Conservation (phyloP, 2,888 invertebrate species). For the Heteromurus nitidus region DNA sequence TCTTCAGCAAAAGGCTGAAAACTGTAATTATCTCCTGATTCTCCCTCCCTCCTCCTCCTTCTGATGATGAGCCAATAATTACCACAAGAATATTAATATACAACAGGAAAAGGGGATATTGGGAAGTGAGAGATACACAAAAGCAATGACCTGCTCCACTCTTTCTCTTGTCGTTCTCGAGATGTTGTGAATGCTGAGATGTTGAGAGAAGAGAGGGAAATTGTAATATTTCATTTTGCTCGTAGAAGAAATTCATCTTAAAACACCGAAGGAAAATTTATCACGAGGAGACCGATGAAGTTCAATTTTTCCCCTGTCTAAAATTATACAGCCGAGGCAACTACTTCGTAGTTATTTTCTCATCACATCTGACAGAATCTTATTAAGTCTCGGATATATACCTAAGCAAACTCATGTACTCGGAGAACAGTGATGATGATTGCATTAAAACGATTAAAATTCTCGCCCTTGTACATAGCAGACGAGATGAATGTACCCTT, state of each 20-base stretch:
- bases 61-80: conserved; percentile 46
- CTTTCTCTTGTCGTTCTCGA: conserved; percentile 34
- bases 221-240: no score
- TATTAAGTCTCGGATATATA: conserved; percentile 33
- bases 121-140: conserved; percentile 3
- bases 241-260: no score
- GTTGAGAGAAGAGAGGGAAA: no score
- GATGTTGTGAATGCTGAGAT: conserved; percentile 32
- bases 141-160: conserved; percentile 19
- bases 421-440: no score
- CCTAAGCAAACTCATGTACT: no score
- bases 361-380: conserved; percentile 58
- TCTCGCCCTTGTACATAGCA: neutral
- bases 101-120: neutral
- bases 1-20: conserved; percentile 1
- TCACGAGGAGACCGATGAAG: conserved; percentile 45
- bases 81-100: conserved; percentile 17
- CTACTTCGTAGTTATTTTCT: conserved; percentile 51
- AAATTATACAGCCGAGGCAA: conserved; percentile 6
- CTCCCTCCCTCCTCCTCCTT: conserved; percentile 11
- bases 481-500: neutral
- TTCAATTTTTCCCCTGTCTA: conserved; percentile 44
- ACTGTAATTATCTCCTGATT: conserved; percentile 39
- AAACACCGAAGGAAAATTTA: conserved; percentile 32
- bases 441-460: conserved; percentile 32